Percentiles rank a stretch among this genome's conserved stretches.
Evolutionary conservation across 2,113 vertebrate species (phyloP).

Genomic region (Saguinus imperator): DNA sequence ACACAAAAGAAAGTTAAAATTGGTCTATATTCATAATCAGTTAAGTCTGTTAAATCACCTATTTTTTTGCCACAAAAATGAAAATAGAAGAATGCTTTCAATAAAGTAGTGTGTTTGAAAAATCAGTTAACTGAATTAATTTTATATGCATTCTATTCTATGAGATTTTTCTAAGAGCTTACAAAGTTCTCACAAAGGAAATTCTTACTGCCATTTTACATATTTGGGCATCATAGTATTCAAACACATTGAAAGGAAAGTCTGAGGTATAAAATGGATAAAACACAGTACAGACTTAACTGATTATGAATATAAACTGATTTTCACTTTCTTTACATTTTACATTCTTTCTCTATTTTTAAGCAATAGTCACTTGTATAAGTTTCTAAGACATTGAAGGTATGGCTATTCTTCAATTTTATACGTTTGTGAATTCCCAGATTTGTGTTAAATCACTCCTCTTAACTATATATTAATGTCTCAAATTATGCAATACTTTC

Average conservation of each 20-base stretch:
- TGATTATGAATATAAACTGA: not conserved
- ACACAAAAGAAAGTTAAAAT: not conserved
- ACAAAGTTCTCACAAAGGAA: not conserved
- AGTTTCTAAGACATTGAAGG: not conserved
- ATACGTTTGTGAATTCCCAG: not conserved
- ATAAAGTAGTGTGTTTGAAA: not conserved
- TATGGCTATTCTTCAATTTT: not conserved
- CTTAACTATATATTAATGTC: not conserved
- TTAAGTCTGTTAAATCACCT: not conserved
- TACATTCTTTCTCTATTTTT: constrained; percentile 1
- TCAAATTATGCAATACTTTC: not conserved
- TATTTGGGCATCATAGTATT: not conserved
- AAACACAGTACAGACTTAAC: not conserved
- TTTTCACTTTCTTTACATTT: not conserved
- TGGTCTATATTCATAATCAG: not conserved
- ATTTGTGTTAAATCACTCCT: not conserved
- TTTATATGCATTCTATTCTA: not conserved
- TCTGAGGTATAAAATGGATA: not conserved
- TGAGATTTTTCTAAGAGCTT: not conserved
- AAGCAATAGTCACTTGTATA: not conserved
- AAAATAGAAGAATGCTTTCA: not conserved
- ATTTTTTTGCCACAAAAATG: not conserved
- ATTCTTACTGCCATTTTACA: not conserved
- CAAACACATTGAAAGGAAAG: not conserved
- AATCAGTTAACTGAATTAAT: not conserved